phyloP scores from a whole-genome alignment of 2,113 vertebrate species.

The Bos javanicus region DNA sequence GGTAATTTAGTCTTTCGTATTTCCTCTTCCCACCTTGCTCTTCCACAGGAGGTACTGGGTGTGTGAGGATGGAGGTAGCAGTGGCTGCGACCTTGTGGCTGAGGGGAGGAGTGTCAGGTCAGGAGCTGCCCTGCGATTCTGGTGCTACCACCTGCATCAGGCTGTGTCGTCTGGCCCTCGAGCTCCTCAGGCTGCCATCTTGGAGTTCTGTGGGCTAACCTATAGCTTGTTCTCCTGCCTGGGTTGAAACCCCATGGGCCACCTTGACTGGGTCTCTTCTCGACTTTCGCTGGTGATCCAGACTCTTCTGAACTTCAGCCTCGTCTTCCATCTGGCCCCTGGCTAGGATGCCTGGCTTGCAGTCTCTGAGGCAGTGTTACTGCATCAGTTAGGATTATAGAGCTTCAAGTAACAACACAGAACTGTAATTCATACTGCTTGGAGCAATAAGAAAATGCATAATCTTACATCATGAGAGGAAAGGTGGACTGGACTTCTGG shows the following conservation, averaged over 20 bases:
- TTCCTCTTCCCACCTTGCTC: neutral
- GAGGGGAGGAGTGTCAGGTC: neutral
- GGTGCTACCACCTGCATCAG: neutral
- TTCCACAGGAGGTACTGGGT: neutral
- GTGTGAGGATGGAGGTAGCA: too few relatives aligned
- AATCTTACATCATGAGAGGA: neutral
- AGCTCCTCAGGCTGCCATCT: neutral
- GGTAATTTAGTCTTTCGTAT: neutral
- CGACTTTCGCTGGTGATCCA: neutral
- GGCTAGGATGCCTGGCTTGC: neutral
- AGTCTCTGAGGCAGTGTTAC: neutral
- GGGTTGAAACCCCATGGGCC: neutral
- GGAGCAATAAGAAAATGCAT: neutral
- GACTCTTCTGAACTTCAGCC: neutral
- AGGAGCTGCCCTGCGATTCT: neutral
- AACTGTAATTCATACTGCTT: neutral
- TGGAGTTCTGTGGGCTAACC: neutral
- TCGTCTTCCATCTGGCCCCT: neutral
- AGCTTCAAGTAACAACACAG: neutral
- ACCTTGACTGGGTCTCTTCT: neutral
- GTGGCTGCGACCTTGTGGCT: neutral
- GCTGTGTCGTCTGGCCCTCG: accelerated
- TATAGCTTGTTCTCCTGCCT: neutral
- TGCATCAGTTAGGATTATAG: neutral
- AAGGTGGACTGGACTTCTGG: neutral